A percentile compares a stretch with the other conserved stretches of the same genome.
Conservation (phyloP, 2,888 invertebrate species). For the Hirtodrosophila confusa region DNA sequence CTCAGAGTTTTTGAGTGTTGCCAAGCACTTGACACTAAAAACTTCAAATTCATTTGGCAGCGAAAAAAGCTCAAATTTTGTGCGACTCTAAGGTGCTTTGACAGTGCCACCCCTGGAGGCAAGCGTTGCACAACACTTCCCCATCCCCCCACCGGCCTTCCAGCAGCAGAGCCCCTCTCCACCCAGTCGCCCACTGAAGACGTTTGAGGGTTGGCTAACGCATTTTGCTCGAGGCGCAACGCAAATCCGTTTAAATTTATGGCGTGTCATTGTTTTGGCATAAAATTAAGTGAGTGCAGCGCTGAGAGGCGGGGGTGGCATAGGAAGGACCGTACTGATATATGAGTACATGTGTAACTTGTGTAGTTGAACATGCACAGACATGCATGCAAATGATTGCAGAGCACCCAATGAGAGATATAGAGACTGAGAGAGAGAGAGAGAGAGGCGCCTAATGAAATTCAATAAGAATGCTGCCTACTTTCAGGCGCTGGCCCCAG, state of each 20-base stretch:
- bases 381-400: slow-evolving; percentile 73
- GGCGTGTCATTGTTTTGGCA: slow-evolving; percentile 80
- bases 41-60: slow-evolving; percentile 18
- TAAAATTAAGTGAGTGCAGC: slow-evolving; percentile 77
- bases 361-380: slow-evolving; percentile 68
- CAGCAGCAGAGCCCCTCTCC: neutral
- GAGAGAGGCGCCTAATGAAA: slow-evolving; percentile 48
- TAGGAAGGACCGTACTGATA: neutral
- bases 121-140: slow-evolving; percentile 34
- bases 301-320: neutral
- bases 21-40: slow-evolving; percentile 42
- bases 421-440: neutral
- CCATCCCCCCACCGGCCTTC: neutral
- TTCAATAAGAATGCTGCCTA: slow-evolving; percentile 67
- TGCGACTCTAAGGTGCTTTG: slow-evolving; percentile 16
- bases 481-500: slow-evolving; percentile 31
- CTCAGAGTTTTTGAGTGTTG: slow-evolving; percentile 28
- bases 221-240: slow-evolving; percentile 63
- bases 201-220: slow-evolving; percentile 40
- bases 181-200: neutral
- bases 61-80: slow-evolving; percentile 13
- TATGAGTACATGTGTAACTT: slow-evolving; percentile 28
- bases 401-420: neutral
- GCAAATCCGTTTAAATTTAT: slow-evolving; percentile 79
- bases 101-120: slow-evolving; percentile 35